Conservation (phyloP, 2,888 invertebrate genomes). For the Polydrusus cervinus region DNA sequence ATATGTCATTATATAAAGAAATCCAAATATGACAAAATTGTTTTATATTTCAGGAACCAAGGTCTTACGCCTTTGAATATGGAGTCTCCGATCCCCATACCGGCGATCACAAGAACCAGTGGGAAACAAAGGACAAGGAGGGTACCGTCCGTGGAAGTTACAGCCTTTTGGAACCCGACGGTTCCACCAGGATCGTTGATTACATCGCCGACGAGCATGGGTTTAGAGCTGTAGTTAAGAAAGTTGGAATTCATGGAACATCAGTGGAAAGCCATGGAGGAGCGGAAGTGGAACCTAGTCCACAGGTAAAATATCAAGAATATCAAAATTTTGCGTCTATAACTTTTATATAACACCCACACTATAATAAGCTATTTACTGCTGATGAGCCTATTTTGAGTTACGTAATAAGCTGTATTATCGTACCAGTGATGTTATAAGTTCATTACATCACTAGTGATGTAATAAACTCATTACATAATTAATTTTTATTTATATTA, state of each 20-base stretch:
- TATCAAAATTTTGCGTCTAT: too few relatives aligned
- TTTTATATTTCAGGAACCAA: conserved; percentile 60
- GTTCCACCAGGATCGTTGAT: conserved; percentile 67
- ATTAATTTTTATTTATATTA: too few relatives aligned
- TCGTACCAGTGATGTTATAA: too few relatives aligned
- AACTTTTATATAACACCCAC: too few relatives aligned
- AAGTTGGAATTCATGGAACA: conserved; percentile 62
- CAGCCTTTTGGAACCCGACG: conserved; percentile 67
- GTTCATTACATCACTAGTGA: too few relatives aligned
- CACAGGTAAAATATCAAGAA: conserved; percentile 23
- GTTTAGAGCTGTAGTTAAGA: conserved; percentile 67
- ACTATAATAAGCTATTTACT: too few relatives aligned
- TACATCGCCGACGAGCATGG: conserved; percentile 67
- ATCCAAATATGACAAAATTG: too few relatives aligned
- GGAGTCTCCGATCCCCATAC: conserved; percentile 67
- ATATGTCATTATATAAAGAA: too few relatives aligned
- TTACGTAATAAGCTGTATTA: too few relatives aligned
- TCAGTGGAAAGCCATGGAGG: conserved; percentile 58
- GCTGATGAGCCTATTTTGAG: too few relatives aligned
- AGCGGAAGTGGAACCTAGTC: conserved; percentile 35
- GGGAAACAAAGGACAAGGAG: conserved; percentile 66
- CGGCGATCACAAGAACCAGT: conserved; percentile 68
- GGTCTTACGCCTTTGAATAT: conserved; percentile 66
- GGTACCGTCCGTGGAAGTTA: conserved; percentile 67
- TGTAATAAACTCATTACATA: too few relatives aligned